Conservation (phyloP, 2,888 invertebrate genomes). For the Argynnis bischoffii region DNA sequence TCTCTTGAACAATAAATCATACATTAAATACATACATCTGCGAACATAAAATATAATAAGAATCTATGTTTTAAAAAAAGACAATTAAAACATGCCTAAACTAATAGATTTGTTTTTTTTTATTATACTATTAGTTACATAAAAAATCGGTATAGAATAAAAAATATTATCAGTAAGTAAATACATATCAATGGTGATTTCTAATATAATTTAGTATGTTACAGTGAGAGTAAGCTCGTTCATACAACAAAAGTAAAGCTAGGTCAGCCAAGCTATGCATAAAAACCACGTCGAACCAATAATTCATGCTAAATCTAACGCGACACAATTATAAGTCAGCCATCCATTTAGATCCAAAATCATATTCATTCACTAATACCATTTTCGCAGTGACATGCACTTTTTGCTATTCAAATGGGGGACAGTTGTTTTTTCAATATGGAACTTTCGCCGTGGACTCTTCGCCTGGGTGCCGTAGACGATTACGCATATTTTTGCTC, state of each 20-base stretch:
- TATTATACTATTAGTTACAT: neutral
- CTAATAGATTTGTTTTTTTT: neutral
- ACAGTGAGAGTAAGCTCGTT: neutral
- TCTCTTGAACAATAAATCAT: conserved; percentile 8
- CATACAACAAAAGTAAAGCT: conserved; percentile 26
- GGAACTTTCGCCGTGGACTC: conserved; percentile 54
- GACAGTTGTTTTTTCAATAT: conserved; percentile 77
- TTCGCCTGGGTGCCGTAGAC: conserved; percentile 52
- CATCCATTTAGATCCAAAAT: conserved; percentile 76
- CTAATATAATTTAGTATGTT: neutral
- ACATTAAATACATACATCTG: conserved; percentile 4
- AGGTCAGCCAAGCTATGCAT: conserved; percentile 40
- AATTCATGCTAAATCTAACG: conserved; percentile 80
- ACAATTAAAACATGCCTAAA: neutral
- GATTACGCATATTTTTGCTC: conserved; percentile 81
- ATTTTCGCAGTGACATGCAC: conserved; percentile 80
- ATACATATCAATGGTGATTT: neutral
- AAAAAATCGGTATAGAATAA: neutral
- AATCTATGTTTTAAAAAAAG: too few species aligned
- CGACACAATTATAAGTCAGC: conserved; percentile 80
- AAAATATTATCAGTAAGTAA: neutral
- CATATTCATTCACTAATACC: conserved; percentile 79
- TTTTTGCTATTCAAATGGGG: conserved; percentile 81
- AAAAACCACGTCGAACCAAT: conserved; percentile 77
- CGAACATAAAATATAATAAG: too few species aligned